Percentiles rank a stretch among this genome's conserved stretches.
Conservation (phyloP, 53 echinoderm and acorn worm genomes). For the Echinometra lucunter region DNA sequence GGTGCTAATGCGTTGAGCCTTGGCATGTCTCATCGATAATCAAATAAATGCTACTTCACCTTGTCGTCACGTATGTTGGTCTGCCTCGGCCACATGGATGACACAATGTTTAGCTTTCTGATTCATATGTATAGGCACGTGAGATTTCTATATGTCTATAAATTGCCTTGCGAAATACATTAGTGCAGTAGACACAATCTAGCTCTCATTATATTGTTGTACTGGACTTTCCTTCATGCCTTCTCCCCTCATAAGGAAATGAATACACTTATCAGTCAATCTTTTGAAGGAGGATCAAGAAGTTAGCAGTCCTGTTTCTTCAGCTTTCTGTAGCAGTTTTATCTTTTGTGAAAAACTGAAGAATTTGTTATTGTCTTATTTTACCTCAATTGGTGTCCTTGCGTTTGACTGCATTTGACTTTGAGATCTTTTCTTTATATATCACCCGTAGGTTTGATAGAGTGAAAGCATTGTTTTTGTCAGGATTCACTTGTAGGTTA, state of each 20-base stretch:
- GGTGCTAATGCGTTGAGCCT: conserved; percentile 1
- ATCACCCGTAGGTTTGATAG: too few relatives aligned
- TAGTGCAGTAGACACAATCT: not conserved
- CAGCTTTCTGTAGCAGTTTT: too few relatives aligned
- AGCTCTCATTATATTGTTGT: not conserved
- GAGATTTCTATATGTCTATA: not conserved
- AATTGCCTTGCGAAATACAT: not conserved
- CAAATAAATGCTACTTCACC: conserved; percentile 1
- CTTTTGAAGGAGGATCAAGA: too few relatives aligned
- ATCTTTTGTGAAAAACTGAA: too few relatives aligned
- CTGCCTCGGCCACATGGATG: not conserved
- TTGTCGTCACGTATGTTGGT: not conserved
- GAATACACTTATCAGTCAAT: too few relatives aligned
- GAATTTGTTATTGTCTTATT: too few relatives aligned
- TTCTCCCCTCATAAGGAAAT: not conserved
- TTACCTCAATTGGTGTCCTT: too few relatives aligned
- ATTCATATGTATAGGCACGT: not conserved
- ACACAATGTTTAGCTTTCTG: not conserved
- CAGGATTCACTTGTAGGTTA: not conserved
- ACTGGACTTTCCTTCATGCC: not conserved
- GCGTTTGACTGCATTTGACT: too few relatives aligned
- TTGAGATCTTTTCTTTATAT: too few relatives aligned
- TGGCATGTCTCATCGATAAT: not conserved
- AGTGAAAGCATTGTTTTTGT: too few relatives aligned
- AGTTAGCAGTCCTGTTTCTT: too few relatives aligned